Base-by-base conservation (phyloP, 2,797 vertebrate genomes). In the Spea hammondii region DNA sequence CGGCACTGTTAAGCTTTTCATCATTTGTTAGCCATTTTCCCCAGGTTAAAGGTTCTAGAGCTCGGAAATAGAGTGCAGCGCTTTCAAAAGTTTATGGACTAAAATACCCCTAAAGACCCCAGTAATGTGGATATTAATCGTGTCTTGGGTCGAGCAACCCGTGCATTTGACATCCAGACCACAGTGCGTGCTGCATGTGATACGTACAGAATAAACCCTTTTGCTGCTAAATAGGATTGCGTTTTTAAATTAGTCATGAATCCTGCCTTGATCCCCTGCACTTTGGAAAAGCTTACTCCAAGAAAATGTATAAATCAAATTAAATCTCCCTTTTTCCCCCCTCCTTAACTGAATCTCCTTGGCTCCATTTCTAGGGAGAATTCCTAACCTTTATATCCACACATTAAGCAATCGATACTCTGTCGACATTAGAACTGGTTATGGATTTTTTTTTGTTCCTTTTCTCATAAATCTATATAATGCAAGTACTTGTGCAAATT, bases 251-350 rank as follows among this genome's bases (percentile, higher is more conserved):
- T 11, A 48, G 45, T 65, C 62, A 66, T 46, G 73, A 74, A 80
- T 71, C 67, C 51, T 4, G 49, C 55, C 67, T 70, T 66, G 59
- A 70, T 80, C 74, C 69, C 77, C 59, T 72, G 74, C 74, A 60
- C 79, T 81, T 81, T 80, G 74, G 68, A 70, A 65, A 71, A 80
- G 73, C 73, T 72, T 77, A 76, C 74, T 77, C 74, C 74, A 76
- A 49, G 79, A 77, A 83, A 83, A 80, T 2, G 32, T 84, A 77
- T 84, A 84, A 83, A 88, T 85, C 68, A 51, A 83, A 84, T 84
- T 82, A 71, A 53, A 83, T 73, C 85, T 84, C 0, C 79, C n/a
- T 62, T 62, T 62, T 62, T 62, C 2, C 1, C 84, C 77, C 75
- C 54, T 82, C 74, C 78, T 79, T 80, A 88, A 86, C 84, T 82